Percentiles rank a stretch among this genome's conserved stretches.
Conservation (phyloP, 2,888 invertebrate species). For the Ecdyonurus torrentis region DNA sequence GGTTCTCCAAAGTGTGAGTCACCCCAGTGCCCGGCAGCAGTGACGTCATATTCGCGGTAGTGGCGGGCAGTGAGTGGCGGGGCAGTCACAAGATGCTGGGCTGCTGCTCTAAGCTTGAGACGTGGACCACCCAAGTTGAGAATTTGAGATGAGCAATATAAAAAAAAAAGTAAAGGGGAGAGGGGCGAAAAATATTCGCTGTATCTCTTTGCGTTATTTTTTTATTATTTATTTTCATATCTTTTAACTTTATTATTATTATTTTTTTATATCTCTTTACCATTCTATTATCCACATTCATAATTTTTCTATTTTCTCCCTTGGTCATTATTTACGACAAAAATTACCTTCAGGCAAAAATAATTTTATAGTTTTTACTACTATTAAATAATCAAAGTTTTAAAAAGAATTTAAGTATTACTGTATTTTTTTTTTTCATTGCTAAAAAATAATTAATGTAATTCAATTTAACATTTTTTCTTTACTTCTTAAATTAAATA, state of each 20-base stretch:
- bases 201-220: not conserved
- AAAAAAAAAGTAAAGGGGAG: not conserved
- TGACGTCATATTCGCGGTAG: not conserved
- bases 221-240: not conserved
- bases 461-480: not conserved
- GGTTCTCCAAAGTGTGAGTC: not conserved
- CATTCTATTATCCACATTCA: not conserved
- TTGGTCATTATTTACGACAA: not conserved
- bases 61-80: not conserved
- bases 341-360: too few relatives aligned
- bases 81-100: not conserved
- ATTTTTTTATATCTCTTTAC: not conserved
- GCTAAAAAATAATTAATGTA: not conserved
- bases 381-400: too few relatives aligned
- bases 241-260: too few relatives aligned
- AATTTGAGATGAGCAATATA: constrained; percentile 3
- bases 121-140: constrained; percentile 2
- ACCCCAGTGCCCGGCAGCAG: not conserved
- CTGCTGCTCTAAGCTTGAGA: not conserved
- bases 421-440: not conserved
- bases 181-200: not conserved
- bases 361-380: too few relatives aligned
- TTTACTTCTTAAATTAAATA: not conserved
- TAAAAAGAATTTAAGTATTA: too few relatives aligned
- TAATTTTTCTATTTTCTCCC: not conserved